Percentiles rank a stretch among this genome's conserved stretches.
Evolutionary conservation across 2,888 invertebrate species (phyloP).

Genomic region (Coenonympha arcania): DNA sequence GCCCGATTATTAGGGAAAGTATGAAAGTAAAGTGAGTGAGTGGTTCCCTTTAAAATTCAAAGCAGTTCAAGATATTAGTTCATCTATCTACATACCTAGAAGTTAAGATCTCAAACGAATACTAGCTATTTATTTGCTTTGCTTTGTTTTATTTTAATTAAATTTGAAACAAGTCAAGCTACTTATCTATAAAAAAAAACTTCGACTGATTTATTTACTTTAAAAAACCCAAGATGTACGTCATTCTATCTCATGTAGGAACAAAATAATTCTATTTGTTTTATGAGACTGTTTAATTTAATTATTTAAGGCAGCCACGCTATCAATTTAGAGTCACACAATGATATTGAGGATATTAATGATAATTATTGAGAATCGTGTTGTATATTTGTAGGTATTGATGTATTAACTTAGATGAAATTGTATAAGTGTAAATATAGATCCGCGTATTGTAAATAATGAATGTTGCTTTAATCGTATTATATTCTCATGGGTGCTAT

Average conservation of each 20-base stretch:
- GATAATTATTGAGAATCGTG: background rate
- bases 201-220: conserved; percentile 62
- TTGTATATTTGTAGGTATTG: background rate
- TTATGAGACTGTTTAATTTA: conserved; percentile 59
- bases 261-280: conserved; percentile 61
- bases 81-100: background rate
- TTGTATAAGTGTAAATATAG: conserved; percentile 59
- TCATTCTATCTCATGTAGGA: conserved; percentile 67
- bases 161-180: conserved; percentile 37
- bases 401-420: conserved; percentile 31
- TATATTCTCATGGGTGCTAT: conserved; percentile 71
- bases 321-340: conserved; percentile 32
- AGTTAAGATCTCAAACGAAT: conserved; percentile 1
- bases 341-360: no score
- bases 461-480: conserved; percentile 62
- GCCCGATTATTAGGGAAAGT: no score
- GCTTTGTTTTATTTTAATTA: background rate
- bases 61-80: background rate
- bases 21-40: no score
- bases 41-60: no score
- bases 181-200: conserved; percentile 44
- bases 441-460: conserved; percentile 36
- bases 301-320: conserved; percentile 62
- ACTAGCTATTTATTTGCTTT: background rate
- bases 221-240: conserved; percentile 43